A percentile compares a stretch with the other conserved stretches of the same genome.
Evolutionary conservation across 2,888 invertebrate species (phyloP).

Genomic region (Mesochorus sp.): DNA sequence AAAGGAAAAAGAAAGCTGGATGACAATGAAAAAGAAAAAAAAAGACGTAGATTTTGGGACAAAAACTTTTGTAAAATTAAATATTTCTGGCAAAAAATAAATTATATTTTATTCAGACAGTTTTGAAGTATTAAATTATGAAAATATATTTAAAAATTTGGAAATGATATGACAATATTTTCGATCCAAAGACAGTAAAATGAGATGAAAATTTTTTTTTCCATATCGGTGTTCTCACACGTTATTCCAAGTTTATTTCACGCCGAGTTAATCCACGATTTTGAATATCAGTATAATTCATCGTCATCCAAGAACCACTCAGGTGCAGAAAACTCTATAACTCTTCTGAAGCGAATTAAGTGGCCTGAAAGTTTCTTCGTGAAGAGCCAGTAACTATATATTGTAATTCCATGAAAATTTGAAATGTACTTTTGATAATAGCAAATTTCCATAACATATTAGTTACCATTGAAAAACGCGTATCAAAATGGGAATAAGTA

Average conservation of each 20-base stretch:
- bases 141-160: neutral
- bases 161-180: neutral
- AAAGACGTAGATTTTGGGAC: too few relatives aligned
- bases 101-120: neutral
- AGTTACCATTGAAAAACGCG: slow-evolving; percentile 1
- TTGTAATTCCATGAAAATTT: neutral
- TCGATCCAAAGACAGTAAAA: neutral
- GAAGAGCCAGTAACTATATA: neutral
- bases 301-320: slow-evolving; percentile 43
- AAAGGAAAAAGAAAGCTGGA: neutral
- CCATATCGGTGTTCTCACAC: slow-evolving; percentile 47
- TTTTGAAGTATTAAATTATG: neutral
- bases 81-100: too few relatives aligned
- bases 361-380: neutral
- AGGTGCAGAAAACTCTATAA: neutral
- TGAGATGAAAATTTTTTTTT: too few relatives aligned
- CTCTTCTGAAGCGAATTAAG: neutral
- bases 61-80: too few relatives aligned
- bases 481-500: neutral
- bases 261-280: slow-evolving; percentile 70
- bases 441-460: slow-evolving; percentile 1
- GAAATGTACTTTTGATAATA: neutral
- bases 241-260: slow-evolving; percentile 69
- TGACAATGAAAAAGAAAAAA: neutral
- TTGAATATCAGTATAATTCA: slow-evolving; percentile 72